These are phyloP conservation scores for Metalampra italica DNA, from an alignment of 2,888 invertebrate genomes.

Conservation along the genomic window DNA sequence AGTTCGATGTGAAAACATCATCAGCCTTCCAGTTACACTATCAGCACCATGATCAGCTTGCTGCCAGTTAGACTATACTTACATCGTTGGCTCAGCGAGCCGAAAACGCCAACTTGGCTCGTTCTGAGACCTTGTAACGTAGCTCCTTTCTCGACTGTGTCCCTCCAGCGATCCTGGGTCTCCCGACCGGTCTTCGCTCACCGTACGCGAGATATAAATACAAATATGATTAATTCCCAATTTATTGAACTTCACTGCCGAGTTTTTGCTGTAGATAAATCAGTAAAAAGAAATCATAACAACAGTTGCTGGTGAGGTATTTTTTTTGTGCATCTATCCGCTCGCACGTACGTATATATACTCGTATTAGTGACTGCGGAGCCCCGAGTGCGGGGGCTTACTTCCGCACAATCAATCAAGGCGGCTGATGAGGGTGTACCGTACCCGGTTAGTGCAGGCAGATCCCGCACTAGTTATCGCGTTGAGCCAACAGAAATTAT, in stretches of 20 bases:
- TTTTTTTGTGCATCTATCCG: slow-evolving; percentile 5
- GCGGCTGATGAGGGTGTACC: slow-evolving; percentile 55
- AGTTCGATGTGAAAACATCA: background rate
- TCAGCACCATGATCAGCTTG: no score
- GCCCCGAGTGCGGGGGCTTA: slow-evolving; percentile 46
- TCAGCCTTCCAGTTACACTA: background rate
- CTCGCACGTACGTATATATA: slow-evolving; percentile 23
- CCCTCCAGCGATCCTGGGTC: no score
- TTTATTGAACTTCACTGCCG: no score
- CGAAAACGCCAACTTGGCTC: no score
- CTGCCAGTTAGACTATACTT: background rate
- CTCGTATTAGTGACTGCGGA: slow-evolving; percentile 30
- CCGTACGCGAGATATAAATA: no score
- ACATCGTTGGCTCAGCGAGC: no score
- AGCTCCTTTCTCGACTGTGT: no score
- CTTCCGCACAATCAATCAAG: slow-evolving; percentile 69
- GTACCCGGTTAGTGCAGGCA: slow-evolving; percentile 46
- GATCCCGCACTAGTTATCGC: slow-evolving; percentile 47
- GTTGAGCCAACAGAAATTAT: slow-evolving; percentile 41
- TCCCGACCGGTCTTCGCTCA: no score
- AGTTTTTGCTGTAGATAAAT: background rate
- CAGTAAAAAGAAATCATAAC: no score
- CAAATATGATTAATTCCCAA: no score
- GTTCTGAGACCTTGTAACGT: no score
- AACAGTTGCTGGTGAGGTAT: slow-evolving; percentile 10